Conservation (phyloP, 2,888 invertebrate species). For the Rhopalosiphum nymphaeae region DNA sequence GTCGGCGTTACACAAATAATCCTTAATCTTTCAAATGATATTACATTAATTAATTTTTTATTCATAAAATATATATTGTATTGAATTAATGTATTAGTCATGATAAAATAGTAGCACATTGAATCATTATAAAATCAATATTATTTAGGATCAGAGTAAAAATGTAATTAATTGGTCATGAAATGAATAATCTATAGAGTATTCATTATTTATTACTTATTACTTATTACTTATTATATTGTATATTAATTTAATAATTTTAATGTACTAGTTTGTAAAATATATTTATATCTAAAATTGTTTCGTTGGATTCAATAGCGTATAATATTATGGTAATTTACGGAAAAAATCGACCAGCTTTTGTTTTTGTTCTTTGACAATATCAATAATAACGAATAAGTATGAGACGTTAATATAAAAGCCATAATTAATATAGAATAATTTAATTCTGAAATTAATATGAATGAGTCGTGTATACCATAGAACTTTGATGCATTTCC, state of each 20-base stretch:
- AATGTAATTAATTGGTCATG: too few relatives aligned
- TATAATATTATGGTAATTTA: background rate
- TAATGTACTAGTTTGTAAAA: too few relatives aligned
- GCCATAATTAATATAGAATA: background rate
- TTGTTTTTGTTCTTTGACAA: background rate
- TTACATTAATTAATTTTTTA: background rate
- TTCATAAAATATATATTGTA: background rate
- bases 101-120: background rate
- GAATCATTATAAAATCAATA: background rate
- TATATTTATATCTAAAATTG: too few relatives aligned
- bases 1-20: too few relatives aligned
- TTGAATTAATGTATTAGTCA: background rate
- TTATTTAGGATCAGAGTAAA: too few relatives aligned
- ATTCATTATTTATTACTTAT: too few relatives aligned
- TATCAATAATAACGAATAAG: background rate
- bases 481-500: too few relatives aligned
- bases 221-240: too few relatives aligned
- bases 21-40: too few relatives aligned
- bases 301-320: background rate
- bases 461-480: too few relatives aligned
- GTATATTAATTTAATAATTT: too few relatives aligned
- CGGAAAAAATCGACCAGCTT: background rate
- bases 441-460: background rate
- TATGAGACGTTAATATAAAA: background rate
- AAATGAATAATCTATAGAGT: too few relatives aligned